Conservation (phyloP, 1,140 invertebrate genomes). For the Camponotus floridanus region DNA sequence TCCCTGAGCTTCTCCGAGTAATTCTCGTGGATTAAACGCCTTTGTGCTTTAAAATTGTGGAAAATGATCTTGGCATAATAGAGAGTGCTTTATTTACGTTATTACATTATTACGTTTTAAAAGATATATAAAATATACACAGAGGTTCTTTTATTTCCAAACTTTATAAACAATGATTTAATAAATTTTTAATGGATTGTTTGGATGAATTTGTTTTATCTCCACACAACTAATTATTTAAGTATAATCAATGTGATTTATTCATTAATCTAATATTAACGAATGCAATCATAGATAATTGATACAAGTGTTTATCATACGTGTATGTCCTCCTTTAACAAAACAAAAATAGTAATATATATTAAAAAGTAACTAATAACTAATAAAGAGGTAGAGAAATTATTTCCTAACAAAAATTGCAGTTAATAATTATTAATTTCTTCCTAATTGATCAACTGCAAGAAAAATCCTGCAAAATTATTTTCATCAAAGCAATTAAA, state of each 20-base stretch:
- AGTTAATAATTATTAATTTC: no score
- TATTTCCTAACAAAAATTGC: no score
- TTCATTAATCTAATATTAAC: neutral
- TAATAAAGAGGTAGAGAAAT: neutral
- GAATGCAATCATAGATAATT: neutral
- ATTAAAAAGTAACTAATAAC: neutral
- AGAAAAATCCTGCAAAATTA: neutral
- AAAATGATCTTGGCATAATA: neutral
- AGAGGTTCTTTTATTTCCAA: neutral
- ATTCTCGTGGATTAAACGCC: neutral
- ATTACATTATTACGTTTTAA: neutral
- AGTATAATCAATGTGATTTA: neutral
- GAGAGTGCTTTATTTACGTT: neutral
- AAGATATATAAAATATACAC: neutral
- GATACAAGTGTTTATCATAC: neutral
- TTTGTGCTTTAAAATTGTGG: conserved; percentile 2
- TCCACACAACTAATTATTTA: neutral
- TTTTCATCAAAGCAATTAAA: neutral
- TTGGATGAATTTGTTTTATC: neutral
- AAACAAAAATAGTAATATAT: conserved; percentile 39
- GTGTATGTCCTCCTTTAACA: neutral
- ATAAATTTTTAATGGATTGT: no score
- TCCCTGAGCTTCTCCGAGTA: neutral
- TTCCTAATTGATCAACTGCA: no score
- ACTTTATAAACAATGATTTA: neutral